Base-by-base conservation (phyloP, 2,113 vertebrate species). In the Zeus faber region DNA sequence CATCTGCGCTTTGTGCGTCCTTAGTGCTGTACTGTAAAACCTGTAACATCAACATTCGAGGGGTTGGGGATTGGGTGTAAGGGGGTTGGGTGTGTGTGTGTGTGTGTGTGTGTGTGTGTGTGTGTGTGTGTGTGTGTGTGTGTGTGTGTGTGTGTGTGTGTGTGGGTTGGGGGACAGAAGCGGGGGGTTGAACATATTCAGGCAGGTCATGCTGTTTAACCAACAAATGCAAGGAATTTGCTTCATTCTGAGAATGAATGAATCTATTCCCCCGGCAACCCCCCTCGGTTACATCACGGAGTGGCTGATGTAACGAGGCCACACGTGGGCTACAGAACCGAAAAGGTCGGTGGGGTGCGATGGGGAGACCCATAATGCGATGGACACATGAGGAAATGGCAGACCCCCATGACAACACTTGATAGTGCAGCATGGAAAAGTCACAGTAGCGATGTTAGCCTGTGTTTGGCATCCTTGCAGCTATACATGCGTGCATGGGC, bases 181-280 rank as follows among this genome's bases (percentile, higher is more conserved):
- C n/a, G n/a, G n/a, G n/a, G n/a, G n/a, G n/a, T n/a, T n/a, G 54
- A 60, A 62, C 41, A 21, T 37, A 6, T 27, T 2, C 31, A 7
- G 2, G 50, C 54, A 43, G 54, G 62, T 79, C 73, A 67, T 62
- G 1, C 50, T 37, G 37, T 41, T 25, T 8, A 33, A 33, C 7
- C 8, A 74, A 50, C 69, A n/a, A 80, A 78, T 76, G 54, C 16
- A 6, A 21, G 51, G 74, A 75, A 78, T 81, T 29, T 58, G 44
- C 17, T 49, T 56, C 25, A 25, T 55, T 62, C 51, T 25, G 26
- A 45, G 29, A 18, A 54, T 26, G 27, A n/a, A n/a, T n/a, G n/a
- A n/a, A n/a, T n/a, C n/a, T n/a, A n/a, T n/a, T n/a, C n/a, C n/a
- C n/a, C n/a, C n/a, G n/a, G n/a, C n/a, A n/a, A n/a, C n/a, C n/a